phyloP scores from a whole-genome alignment of 1,140 invertebrate genomes.

The Kradibia gibbosae region DNA sequence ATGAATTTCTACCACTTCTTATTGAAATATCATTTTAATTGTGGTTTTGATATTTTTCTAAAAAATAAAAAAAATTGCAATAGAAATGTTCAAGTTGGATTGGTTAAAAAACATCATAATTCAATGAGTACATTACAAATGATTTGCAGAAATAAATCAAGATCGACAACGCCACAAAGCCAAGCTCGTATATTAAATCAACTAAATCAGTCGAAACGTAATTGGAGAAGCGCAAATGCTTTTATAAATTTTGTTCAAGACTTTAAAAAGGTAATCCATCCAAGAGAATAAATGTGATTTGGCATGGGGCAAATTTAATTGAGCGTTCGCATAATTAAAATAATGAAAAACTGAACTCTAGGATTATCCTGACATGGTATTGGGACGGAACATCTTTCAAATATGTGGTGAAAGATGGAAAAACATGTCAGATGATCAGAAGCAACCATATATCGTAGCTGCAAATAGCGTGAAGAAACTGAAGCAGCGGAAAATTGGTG shows the following conservation, averaged over 20 bases:
- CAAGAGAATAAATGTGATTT: background rate
- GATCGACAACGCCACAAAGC: slow-evolving; percentile 37
- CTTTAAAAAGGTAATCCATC: slow-evolving; percentile 57
- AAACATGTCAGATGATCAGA: slow-evolving; percentile 58
- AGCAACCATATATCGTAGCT: slow-evolving; percentile 59
- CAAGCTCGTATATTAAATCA: slow-evolving; percentile 25
- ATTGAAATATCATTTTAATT: too few species aligned
- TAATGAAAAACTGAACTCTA: slow-evolving; percentile 9
- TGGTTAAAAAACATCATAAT: too few species aligned
- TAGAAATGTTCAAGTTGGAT: too few species aligned
- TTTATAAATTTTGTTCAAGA: slow-evolving; percentile 63
- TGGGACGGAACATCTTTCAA: slow-evolving; percentile 54
- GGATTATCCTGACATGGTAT: slow-evolving; percentile 35
- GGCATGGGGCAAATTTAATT: too few species aligned
- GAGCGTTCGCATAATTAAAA: background rate
- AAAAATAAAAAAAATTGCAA: too few species aligned
- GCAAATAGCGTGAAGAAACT: slow-evolving; percentile 54
- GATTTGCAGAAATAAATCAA: slow-evolving; percentile 49
- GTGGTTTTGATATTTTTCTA: too few species aligned
- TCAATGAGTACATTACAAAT: too few species aligned
- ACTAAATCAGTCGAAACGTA: background rate
- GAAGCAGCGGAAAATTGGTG: slow-evolving; percentile 40
- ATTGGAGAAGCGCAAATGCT: slow-evolving; percentile 59
- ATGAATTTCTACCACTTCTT: too few species aligned
- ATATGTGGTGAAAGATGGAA: slow-evolving; percentile 60